Base-by-base conservation (phyloP, 2,113 vertebrate species). In the Halichoerus grypus region DNA sequence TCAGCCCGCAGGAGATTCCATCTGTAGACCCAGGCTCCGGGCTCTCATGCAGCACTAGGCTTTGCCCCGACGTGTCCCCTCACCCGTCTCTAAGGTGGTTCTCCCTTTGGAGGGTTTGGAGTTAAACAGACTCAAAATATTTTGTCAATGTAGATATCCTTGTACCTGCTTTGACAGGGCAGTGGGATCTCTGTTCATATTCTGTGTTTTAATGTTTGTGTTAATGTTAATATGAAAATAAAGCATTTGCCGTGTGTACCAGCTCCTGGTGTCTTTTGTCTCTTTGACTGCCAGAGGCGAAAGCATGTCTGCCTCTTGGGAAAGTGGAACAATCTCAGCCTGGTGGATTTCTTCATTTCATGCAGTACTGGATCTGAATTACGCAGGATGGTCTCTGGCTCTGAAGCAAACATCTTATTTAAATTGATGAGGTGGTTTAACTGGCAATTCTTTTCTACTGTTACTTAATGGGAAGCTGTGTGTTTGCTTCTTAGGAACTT, bases 181-280 rank as follows among this genome's bases (percentile, higher is more conserved):
- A 67, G 0, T 94, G 80, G 57, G 36, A 55, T 96, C 61, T 97
- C 14, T 67, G 26, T 87, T 90, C 61, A 16, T 71, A 15, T 76
- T 84, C 81, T 98, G 5, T 21, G 39, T 82, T 97, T 95, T 94
- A 95, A 74, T 98, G 82, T 97, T 96, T 97, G 69, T 98, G 42
- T 98, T 98, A 98, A 95, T 93, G 92, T 94, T 88, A 74, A 92
- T 61, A 91, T 87, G 96, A 98, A 95, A 99, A 98, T 99, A 99
- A 99, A 99, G 39, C 7, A 26, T 97, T 98, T 94, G 71, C 74
- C 46, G 2, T 49, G 42, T 95, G 18, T 95, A 80, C 55, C 1
- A 86, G 15, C 7, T 85, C 11, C 92, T 53, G 67, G n/a, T 93
- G 77, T 94, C 61, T 96, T 94, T 67, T 89, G n/a, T 92, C 14